These are phyloP conservation scores for Sycophila sp. DNA, from an alignment of 1,140 invertebrate species.

Conservation along the genomic window DNA sequence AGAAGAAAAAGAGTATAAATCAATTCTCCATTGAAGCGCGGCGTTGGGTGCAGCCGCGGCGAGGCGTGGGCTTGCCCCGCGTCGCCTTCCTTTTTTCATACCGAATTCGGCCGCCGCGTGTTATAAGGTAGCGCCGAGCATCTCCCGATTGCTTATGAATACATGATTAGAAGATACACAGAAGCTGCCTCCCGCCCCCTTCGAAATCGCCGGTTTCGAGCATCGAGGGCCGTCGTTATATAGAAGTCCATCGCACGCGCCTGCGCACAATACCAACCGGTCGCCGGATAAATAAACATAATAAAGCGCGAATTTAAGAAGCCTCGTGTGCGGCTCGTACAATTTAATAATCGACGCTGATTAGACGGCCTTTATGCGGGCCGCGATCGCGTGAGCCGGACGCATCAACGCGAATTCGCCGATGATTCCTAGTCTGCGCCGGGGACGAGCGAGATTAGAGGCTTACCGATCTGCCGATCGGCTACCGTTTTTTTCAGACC, in stretches of 20 bases:
- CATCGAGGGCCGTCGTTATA: not conserved
- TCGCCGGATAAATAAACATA: no score
- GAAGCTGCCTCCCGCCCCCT: not conserved
- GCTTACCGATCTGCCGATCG: no score
- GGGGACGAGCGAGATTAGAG: no score
- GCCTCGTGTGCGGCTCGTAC: no score
- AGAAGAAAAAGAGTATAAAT: slow-evolving; percentile 4
- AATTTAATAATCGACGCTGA: slow-evolving; percentile 26
- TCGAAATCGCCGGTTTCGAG: not conserved
- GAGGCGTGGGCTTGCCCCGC: no score
- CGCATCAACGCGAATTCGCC: slow-evolving; percentile 2
- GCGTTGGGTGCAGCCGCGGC: not conserved
- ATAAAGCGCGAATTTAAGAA: no score
- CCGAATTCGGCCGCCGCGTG: not conserved
- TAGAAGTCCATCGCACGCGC: not conserved
- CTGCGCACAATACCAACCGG: no score
- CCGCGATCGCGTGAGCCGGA: slow-evolving; percentile 28
- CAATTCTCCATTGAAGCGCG: not conserved
- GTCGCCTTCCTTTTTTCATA: not conserved
- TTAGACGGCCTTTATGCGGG: not conserved
- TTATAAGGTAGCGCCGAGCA: no score
- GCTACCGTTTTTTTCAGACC: not conserved
- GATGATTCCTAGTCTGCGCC: not conserved
- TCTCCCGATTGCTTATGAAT: slow-evolving; percentile 4
- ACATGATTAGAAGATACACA: slow-evolving; percentile 23